phyloP scores from a whole-genome alignment of 1,140 invertebrate genomes.

The Brachionus koreanus region DNA sequence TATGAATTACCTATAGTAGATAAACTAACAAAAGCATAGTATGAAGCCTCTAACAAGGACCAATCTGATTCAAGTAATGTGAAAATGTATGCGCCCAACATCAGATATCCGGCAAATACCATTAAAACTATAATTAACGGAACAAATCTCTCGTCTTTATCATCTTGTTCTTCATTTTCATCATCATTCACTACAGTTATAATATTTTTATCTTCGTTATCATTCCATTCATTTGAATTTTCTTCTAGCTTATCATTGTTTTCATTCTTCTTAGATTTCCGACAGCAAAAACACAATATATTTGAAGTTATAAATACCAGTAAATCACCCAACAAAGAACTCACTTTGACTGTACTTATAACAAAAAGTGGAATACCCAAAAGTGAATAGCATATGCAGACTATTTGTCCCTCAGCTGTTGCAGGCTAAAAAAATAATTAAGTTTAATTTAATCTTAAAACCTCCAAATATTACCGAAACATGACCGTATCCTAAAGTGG shows the following conservation, averaged over 20 bases:
- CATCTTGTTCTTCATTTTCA: constrained; percentile 14
- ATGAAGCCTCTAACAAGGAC: background rate
- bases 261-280: background rate
- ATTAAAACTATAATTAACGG: background rate
- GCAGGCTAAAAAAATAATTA: constrained; percentile 30
- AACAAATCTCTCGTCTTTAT: background rate
- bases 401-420: constrained; percentile 39
- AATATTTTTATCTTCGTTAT: background rate
- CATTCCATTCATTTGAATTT: background rate
- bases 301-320: constrained; percentile 22
- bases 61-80: background rate
- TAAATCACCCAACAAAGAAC: constrained; percentile 2
- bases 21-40: constrained; percentile 10
- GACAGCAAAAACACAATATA: constrained; percentile 18
- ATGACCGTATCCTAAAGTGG: constrained; percentile 37
- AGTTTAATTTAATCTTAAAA: background rate
- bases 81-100: constrained; percentile 3
- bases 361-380: constrained; percentile 40
- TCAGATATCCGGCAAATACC: background rate
- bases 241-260: background rate
- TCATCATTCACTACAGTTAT: constrained; percentile 16
- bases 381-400: constrained; percentile 33
- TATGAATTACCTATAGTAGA: constrained; percentile 23
- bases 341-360: constrained; percentile 19
- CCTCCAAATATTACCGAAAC: background rate